phyloP scores from a whole-genome alignment of 2,888 invertebrate species.

The Drosophila borealis region DNA sequence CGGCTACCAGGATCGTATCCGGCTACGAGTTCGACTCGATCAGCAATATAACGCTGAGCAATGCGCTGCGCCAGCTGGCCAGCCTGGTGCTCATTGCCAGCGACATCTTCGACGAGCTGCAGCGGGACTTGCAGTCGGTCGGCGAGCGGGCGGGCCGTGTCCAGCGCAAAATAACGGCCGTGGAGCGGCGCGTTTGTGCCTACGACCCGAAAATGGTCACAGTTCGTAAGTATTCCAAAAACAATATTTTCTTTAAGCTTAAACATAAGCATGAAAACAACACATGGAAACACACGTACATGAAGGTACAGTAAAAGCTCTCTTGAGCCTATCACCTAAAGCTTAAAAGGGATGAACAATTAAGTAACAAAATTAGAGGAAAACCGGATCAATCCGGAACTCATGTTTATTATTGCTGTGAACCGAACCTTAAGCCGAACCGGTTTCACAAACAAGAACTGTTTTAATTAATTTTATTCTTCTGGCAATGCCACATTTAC shows the following conservation, averaged over 20 bases:
- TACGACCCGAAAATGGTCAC: slow-evolving; percentile 95
- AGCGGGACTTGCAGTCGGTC: slow-evolving; percentile 90
- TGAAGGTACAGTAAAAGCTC: slow-evolving; percentile 5
- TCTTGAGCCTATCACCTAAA: background rate
- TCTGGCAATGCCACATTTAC: no score
- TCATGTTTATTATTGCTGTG: no score
- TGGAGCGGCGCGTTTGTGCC: slow-evolving; percentile 89
- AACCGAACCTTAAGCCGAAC: no score
- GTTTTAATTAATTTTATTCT: no score
- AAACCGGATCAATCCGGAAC: no score
- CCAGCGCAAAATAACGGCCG: slow-evolving; percentile 88
- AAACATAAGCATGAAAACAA: background rate
- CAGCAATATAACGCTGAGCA: slow-evolving; percentile 93
- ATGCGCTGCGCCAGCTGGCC: slow-evolving; percentile 93
- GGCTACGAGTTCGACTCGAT: slow-evolving; percentile 94
- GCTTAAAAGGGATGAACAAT: no score
- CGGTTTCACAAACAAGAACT: no score
- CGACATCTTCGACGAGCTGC: slow-evolving; percentile 94
- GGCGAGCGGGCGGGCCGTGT: slow-evolving; percentile 90
- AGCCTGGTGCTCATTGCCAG: slow-evolving; percentile 93
- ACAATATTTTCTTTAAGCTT: background rate
- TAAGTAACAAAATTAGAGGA: no score
- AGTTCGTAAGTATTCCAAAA: slow-evolving; percentile 92
- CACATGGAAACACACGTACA: background rate
- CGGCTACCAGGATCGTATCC: slow-evolving; percentile 84